Base-by-base conservation (phyloP, 2,888 invertebrate species). In the Epinotia nisella region DNA sequence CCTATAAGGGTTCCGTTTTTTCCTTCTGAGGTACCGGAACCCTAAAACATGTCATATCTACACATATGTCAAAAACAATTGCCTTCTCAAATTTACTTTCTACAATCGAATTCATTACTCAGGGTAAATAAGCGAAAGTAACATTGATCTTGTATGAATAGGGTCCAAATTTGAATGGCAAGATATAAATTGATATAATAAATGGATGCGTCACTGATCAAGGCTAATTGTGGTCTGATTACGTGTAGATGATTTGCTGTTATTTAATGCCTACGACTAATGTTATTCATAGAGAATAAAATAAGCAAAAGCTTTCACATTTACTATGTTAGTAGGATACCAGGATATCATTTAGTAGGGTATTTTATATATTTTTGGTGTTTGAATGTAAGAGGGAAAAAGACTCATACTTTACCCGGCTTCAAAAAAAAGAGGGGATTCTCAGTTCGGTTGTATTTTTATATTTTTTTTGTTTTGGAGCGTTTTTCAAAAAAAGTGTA, bases 131-230 rank as follows among this genome's bases (percentile, higher is more conserved):
- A 2, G 2, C 21, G 10, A 62, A 29, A 49, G 11, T 51, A 51
- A 24, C 39, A 51, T 24, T 9, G 17, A 51, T 24, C 39, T 10
- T 21, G n/a, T 49, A 55, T 49, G 41, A 10, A 9, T 45, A 4
- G 51, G n/a, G 45, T 35, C 17, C 4, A 51, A 5, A 72, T 68
- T 68, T 1, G 2, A 13, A 17, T 56, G 53, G 56, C 67, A 35
- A 67, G 21, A 17, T 21, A 4, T 60, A 59, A 65, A 62, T 61
- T 7, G 61, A 9, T 49, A 49, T 49, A 61, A 61, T 9, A 56
- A 62, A 51, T 68, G 67, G 56, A 68, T 45, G 61, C 56, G 67
- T 72, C 49, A 72, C 10, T 24, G 19, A 56, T 62, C 67, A 72
- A 72, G 72, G 72, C 19, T 49, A 24, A 60, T 53, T 59, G 66